Evolutionary conservation across 2,113 vertebrate species (phyloP).

Genomic region (Ceuthmochares aereus): DNA sequence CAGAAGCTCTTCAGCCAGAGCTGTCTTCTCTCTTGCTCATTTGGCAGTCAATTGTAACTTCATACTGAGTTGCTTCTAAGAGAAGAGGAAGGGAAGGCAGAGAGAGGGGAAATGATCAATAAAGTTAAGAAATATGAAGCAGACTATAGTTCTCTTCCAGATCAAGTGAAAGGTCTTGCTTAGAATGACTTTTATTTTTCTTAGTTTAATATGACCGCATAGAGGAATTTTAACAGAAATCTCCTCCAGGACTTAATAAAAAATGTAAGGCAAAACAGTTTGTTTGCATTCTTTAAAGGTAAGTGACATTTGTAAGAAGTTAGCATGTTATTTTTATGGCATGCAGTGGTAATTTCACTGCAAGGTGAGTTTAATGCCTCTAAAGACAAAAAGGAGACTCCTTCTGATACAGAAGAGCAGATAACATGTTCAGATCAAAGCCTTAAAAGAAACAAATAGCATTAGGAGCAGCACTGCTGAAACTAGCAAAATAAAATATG

Average conservation of each 20-base stretch:
- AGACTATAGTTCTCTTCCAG: background rate
- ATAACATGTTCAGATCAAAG: background rate
- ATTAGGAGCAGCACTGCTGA: background rate
- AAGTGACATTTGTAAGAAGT: background rate
- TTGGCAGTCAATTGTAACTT: background rate
- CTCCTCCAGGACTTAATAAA: background rate
- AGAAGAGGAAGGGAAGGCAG: background rate
- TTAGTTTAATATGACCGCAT: background rate
- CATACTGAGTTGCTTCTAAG: background rate
- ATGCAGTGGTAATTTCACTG: background rate
- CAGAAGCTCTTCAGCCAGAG: background rate
- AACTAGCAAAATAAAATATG: background rate
- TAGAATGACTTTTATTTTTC: background rate
- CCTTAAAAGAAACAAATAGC: background rate
- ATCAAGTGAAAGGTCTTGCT: background rate
- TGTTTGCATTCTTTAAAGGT: background rate
- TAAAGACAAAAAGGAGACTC: background rate
- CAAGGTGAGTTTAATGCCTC: background rate
- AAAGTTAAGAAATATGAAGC: background rate
- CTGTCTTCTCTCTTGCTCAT: background rate
- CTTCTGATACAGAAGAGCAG: background rate
- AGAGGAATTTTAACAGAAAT: background rate
- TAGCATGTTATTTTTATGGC: background rate
- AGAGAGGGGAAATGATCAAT: background rate
- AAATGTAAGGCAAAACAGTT: background rate